phyloP scores from a whole-genome alignment of 1,140 invertebrate genomes.

The Pseudachorutes palmiensis region DNA sequence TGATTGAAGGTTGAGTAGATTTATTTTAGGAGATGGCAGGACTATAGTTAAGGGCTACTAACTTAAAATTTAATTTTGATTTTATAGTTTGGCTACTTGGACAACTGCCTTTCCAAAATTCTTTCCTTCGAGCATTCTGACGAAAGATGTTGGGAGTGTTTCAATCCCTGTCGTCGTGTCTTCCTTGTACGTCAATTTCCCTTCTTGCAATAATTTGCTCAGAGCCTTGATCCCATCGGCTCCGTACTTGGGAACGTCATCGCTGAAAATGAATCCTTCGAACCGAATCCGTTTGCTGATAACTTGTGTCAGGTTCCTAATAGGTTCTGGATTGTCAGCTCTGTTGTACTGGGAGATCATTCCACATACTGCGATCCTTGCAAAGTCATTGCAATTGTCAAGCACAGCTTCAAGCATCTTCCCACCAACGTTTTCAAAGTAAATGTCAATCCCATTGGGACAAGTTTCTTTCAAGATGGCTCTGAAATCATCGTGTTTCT shows the following conservation, averaged over 20 bases:
- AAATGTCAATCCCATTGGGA: constrained; percentile 20
- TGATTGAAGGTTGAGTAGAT: no score
- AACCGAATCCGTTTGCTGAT: not conserved
- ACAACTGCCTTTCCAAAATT: constrained; percentile 58
- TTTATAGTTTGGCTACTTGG: constrained; percentile 40
- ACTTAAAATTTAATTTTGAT: no score
- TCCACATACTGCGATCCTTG: constrained; percentile 8
- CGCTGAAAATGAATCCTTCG: constrained; percentile 5
- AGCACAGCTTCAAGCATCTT: constrained; percentile 11
- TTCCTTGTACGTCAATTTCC: constrained; percentile 53
- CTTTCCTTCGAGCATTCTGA: constrained; percentile 51
- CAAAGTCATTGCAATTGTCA: not conserved
- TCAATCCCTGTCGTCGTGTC: constrained; percentile 55
- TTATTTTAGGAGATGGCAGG: no score
- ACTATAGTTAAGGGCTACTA: no score
- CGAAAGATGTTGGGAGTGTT: constrained; percentile 53
- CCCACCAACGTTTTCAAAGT: constrained; percentile 18
- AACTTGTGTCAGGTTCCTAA: not conserved
- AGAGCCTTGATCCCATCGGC: not conserved
- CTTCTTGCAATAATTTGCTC: constrained; percentile 39
- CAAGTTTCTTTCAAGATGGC: constrained; percentile 11
- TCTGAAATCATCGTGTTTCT: constrained; percentile 9
- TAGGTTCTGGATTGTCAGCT: constrained; percentile 1
- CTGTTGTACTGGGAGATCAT: constrained; percentile 14
- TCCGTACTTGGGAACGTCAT: not conserved